Percentiles rank a stretch among this genome's conserved stretches.
phyloP scores from a whole-genome alignment of 1,140 invertebrate species.

The Drosophila malerkotliana region DNA sequence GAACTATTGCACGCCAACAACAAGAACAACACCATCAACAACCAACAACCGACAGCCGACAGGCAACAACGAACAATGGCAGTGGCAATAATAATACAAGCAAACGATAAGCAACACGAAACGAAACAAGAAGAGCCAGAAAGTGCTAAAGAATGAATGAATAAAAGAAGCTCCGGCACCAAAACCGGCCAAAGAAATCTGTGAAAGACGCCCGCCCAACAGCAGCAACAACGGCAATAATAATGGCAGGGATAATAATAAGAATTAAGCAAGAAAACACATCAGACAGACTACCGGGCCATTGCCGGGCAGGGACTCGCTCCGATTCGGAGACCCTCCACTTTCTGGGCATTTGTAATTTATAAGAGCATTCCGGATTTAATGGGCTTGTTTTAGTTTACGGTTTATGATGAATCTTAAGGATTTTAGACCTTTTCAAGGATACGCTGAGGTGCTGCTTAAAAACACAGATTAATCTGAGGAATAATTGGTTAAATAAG shows the following conservation, averaged over 20 bases:
- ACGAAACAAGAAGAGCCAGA: conserved; percentile 37
- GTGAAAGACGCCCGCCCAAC: conserved; percentile 56
- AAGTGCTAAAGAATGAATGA: conserved; percentile 66
- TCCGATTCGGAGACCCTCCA: conserved; percentile 22
- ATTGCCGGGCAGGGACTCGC: conserved; percentile 35
- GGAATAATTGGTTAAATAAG: too few species aligned
- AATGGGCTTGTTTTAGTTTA: not conserved
- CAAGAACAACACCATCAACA: conserved; percentile 36
- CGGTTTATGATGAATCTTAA: not conserved
- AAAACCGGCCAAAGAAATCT: conserved; percentile 55
- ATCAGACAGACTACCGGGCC: conserved; percentile 63
- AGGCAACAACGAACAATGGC: conserved; percentile 55
- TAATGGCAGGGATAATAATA: conserved; percentile 81
- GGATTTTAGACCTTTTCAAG: too few species aligned
- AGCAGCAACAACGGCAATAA: conserved; percentile 62
- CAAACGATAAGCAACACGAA: conserved; percentile 81
- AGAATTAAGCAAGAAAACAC: conserved; percentile 82
- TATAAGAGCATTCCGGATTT: not conserved
- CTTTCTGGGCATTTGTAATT: not conserved
- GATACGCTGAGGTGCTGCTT: too few species aligned
- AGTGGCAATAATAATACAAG: conserved; percentile 79
- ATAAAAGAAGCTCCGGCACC: conserved; percentile 40
- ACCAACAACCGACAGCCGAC: not conserved
- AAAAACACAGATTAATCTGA: too few species aligned
- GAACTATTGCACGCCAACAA: conserved; percentile 77